A percentile compares a stretch with the other conserved stretches of the same genome.
Conservation (phyloP, 2,888 invertebrate genomes). For the Mesorhabditis spiculigera region DNA sequence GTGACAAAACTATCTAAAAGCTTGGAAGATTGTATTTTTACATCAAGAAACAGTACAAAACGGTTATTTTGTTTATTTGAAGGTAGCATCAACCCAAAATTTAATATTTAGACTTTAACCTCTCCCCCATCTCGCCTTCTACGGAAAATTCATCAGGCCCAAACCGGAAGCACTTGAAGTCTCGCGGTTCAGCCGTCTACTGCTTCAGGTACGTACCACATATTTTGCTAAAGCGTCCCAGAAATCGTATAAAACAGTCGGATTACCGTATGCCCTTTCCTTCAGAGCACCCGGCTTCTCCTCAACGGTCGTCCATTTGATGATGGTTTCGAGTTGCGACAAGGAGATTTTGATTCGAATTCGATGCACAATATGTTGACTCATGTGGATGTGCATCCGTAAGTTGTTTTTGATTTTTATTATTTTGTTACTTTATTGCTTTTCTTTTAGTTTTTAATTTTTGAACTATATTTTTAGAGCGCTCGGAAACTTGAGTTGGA, state of each 20-base stretch:
- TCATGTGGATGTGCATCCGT: slow-evolving; percentile 29
- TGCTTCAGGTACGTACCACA: slow-evolving; percentile 39
- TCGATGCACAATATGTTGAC: slow-evolving; percentile 35
- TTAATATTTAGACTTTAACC: not conserved
- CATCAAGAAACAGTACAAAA: too few species aligned
- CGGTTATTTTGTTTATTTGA: too few species aligned
- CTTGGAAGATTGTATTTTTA: too few species aligned
- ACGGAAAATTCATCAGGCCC: slow-evolving; percentile 50
- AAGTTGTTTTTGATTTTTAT: too few species aligned
- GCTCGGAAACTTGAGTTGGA: slow-evolving; percentile 38
- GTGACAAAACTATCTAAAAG: too few species aligned
- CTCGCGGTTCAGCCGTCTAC: slow-evolving; percentile 37
- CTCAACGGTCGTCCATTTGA: not conserved
- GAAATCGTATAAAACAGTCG: not conserved
- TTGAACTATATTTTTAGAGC: slow-evolving; percentile 15
- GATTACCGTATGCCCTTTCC: not conserved
- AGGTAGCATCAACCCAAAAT: too few species aligned
- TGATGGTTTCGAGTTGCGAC: slow-evolving; percentile 19
- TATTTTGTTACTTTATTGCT: too few species aligned
- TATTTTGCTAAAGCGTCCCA: slow-evolving; percentile 13
- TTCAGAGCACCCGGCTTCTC: not conserved
- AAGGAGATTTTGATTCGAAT: slow-evolving; percentile 20
- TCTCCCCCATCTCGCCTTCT: slow-evolving; percentile 18
- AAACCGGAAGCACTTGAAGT: slow-evolving; percentile 46
- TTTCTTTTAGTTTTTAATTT: too few species aligned